Percentiles rank a stretch among this genome's conserved stretches.
Evolutionary conservation across 2,797 vertebrate genomes (phyloP).

Genomic region (Siniperca obscura): DNA sequence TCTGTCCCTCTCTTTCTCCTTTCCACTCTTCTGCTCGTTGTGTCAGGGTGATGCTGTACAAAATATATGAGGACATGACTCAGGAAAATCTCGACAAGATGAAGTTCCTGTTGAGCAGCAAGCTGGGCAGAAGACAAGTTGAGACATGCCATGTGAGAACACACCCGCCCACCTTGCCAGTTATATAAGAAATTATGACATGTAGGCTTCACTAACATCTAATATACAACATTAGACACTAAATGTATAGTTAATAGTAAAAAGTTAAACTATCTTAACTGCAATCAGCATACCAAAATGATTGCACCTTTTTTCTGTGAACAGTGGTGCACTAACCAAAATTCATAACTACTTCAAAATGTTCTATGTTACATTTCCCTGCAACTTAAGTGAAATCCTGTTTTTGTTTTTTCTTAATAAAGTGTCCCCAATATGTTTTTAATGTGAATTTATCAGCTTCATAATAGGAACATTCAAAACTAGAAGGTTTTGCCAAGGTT

Average conservation of each 20-base stretch:
- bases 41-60: slow-evolving; percentile 81
- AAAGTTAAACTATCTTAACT: not conserved
- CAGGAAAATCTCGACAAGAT: slow-evolving; percentile 59
- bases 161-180: not conserved
- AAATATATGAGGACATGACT: slow-evolving; percentile 71
- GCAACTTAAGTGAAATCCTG: not conserved
- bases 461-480: no score
- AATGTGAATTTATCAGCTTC: no score
- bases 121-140: slow-evolving; percentile 63
- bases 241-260: not conserved
- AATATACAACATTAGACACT: not conserved
- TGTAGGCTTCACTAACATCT: not conserved
- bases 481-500: not conserved
- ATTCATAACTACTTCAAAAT: not conserved
- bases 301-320: not conserved
- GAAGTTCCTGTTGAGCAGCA: slow-evolving; percentile 69
- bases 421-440: no score
- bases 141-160: slow-evolving; percentile 74
- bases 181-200: not conserved
- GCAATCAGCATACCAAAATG: not conserved
- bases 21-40: not conserved
- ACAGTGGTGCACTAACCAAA: not conserved
- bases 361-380: not conserved
- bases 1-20: not conserved
- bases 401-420: no score